Percentiles rank a stretch among this genome's conserved stretches.
These are phyloP conservation scores for Petrocephalus sullivani DNA, from an alignment of 2,797 vertebrate species.

Conservation along the genomic window DNA sequence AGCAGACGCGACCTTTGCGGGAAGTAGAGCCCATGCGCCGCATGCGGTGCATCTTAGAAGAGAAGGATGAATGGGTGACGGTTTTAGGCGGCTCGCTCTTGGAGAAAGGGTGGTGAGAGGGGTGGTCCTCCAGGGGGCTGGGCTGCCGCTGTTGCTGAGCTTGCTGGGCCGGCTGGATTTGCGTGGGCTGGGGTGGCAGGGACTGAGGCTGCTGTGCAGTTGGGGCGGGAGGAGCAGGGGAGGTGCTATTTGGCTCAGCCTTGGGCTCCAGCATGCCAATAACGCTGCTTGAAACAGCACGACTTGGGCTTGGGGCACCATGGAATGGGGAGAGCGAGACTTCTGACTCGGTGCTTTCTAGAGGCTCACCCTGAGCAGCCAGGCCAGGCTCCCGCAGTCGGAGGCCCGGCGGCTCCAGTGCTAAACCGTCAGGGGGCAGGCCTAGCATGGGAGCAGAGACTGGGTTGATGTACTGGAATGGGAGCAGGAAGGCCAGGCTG, in stretches of 20 bases:
- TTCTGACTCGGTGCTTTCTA: conserved; percentile 93
- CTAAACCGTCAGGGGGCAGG: conserved; percentile 90
- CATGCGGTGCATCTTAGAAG: conserved; percentile 94
- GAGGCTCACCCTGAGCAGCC: conserved; percentile 83
- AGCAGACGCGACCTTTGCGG: conserved; percentile 94
- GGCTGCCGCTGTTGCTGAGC: conserved; percentile 32
- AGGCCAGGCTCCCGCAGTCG: conserved; percentile 84
- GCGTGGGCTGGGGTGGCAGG: conserved; percentile 42
- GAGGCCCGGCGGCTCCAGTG: conserved; percentile 84
- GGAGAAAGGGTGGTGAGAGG: conserved; percentile 9
- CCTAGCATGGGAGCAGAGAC: conserved; percentile 93
- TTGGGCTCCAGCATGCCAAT: conserved; percentile 90
- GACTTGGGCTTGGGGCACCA: conserved; percentile 80
- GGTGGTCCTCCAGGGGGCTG: conserved; percentile 9
- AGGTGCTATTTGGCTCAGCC: conserved; percentile 82
- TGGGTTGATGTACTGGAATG: conserved; percentile 98
- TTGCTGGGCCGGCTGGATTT: conserved; percentile 40
- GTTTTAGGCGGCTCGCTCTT: neutral
- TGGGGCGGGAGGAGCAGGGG: conserved; percentile 81
- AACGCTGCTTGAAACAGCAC: conserved; percentile 76
- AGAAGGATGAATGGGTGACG: conserved; percentile 85
- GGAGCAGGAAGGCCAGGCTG: conserved; percentile 92
- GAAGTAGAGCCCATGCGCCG: conserved; percentile 92
- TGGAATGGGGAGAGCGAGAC: conserved; percentile 88
- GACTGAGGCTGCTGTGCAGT: conserved; percentile 63